A percentile compares a stretch with the other conserved stretches of the same genome.
Conservation (phyloP, 2,797 vertebrate genomes). For the Margarornis squamiger region DNA sequence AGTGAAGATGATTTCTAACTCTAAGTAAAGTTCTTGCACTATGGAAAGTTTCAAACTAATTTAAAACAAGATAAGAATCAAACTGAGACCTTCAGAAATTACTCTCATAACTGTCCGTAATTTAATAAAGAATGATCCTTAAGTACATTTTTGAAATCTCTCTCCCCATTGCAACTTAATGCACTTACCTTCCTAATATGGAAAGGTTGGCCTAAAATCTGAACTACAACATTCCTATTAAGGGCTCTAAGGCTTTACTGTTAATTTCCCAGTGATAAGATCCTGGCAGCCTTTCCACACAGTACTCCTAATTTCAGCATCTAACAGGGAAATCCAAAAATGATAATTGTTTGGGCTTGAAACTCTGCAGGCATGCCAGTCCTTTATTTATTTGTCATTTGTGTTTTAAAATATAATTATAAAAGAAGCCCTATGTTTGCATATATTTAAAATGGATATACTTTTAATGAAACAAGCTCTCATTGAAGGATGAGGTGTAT, state of each 20-base stretch:
- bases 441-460: accelerated
- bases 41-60: background rate
- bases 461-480: background rate
- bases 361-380: background rate
- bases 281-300: slow-evolving; percentile 15
- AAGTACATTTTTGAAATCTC: background rate
- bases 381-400: background rate
- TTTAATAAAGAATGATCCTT: background rate
- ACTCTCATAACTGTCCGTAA: background rate
- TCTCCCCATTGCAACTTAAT: background rate
- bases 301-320: slow-evolving; percentile 4
- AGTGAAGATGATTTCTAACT: background rate
- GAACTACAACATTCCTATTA: background rate
- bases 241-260: background rate
- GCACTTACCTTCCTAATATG: background rate
- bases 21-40: background rate
- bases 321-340: background rate
- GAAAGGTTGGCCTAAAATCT: slow-evolving; percentile 22
- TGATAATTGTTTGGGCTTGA: background rate
- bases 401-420: background rate
- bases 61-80: background rate
- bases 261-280: slow-evolving; percentile 26
- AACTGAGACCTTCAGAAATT: background rate
- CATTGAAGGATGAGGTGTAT: background rate
- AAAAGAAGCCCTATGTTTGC: background rate